Evolutionary conservation across 2,888 invertebrate species (phyloP).

Genomic region (Eueremaeus valkanovi): DNA sequence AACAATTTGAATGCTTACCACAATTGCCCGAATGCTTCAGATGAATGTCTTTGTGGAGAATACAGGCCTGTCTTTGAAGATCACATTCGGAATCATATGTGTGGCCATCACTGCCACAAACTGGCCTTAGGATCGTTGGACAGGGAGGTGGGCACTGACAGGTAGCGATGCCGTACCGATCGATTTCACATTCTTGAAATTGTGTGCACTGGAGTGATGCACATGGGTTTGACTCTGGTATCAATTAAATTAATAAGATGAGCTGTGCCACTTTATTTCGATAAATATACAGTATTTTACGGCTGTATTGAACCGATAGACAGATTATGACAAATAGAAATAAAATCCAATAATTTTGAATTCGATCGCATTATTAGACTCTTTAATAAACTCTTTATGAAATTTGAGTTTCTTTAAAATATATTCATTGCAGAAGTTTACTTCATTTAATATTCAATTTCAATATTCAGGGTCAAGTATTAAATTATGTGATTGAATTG

Average conservation of each 20-base stretch:
- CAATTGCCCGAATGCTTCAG: slow-evolving; percentile 64
- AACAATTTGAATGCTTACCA: slow-evolving; percentile 53
- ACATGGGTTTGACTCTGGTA: slow-evolving; percentile 77
- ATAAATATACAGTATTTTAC: too few relatives aligned
- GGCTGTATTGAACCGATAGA: too few relatives aligned
- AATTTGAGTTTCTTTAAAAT: too few relatives aligned
- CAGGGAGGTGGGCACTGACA: slow-evolving; percentile 77
- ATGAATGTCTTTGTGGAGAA: slow-evolving; percentile 56
- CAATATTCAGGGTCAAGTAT: too few relatives aligned
- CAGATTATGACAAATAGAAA: too few relatives aligned
- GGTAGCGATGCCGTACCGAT: slow-evolving; percentile 72
- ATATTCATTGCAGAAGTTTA: too few relatives aligned
- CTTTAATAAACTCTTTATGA: too few relatives aligned
- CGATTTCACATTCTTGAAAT: slow-evolving; percentile 75
- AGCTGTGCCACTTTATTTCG: too few relatives aligned
- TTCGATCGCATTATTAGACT: too few relatives aligned
- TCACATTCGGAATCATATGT: slow-evolving; percentile 58
- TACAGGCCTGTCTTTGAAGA: slow-evolving; percentile 55
- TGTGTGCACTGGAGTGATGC: slow-evolving; percentile 69
- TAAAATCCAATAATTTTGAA: too few relatives aligned
- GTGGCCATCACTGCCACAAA: slow-evolving; percentile 55
- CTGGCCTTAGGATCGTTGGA: slow-evolving; percentile 58
- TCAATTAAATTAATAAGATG: neutral
- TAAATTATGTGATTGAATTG: too few relatives aligned
- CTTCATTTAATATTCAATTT: too few relatives aligned